phyloP scores from a whole-genome alignment of 2,113 vertebrate species.

The Acinonyx jubatus region DNA sequence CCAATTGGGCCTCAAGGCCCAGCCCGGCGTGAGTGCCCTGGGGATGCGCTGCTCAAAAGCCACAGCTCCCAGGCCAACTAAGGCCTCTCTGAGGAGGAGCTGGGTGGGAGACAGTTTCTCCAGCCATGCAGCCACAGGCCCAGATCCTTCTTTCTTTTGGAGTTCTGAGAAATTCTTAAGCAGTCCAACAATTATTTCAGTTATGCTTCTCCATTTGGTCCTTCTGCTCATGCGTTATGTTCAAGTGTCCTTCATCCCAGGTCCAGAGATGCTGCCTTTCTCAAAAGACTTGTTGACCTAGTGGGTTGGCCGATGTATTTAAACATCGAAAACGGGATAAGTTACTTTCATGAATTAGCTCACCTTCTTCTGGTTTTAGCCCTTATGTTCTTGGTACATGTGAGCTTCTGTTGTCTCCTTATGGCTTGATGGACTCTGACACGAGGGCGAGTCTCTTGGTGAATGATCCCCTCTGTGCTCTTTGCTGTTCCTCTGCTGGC shows the following conservation, averaged over 20 bases:
- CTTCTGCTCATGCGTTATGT: conserved; percentile 55
- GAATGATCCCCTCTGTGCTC: conserved; percentile 32
- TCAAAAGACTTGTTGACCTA: conserved; percentile 22
- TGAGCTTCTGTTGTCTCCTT: conserved; percentile 43
- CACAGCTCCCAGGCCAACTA: background rate
- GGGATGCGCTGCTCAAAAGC: background rate
- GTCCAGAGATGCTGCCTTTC: conserved; percentile 66
- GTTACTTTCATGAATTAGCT: conserved; percentile 32
- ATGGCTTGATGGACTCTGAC: conserved; percentile 39
- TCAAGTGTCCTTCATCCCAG: conserved; percentile 79
- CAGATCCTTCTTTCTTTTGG: conserved; percentile 9
- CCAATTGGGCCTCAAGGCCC: background rate
- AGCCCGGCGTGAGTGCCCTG: background rate
- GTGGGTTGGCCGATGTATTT: background rate
- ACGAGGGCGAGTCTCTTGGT: conserved; percentile 37
- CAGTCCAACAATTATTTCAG: conserved; percentile 50
- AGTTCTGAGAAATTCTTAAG: conserved; percentile 31
- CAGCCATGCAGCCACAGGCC: background rate
- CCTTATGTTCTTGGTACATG: background rate
- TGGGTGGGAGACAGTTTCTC: background rate
- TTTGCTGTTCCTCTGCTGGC: conserved; percentile 61
- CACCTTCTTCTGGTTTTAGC: conserved; percentile 38
- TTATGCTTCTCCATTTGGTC: background rate
- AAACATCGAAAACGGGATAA: conserved; percentile 38
- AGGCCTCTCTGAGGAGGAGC: background rate